A percentile compares a stretch with the other conserved stretches of the same genome.
Conservation (phyloP, 2,888 invertebrate genomes). For the Biston betularia region DNA sequence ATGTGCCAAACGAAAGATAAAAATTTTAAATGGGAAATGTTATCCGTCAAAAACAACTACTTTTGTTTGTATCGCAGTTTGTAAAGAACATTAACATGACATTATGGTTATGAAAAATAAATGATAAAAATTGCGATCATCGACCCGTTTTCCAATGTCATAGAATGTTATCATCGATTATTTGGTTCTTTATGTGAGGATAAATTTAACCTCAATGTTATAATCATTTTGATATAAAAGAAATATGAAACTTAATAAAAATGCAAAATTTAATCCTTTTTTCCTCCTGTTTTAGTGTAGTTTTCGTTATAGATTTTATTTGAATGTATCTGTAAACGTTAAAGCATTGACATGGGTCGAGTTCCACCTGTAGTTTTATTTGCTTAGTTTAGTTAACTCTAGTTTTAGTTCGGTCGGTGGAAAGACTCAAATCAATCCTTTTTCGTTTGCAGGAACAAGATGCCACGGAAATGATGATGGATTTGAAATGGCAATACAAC, state of each 20-base stretch:
- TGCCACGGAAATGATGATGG: slow-evolving; percentile 39
- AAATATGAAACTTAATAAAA: slow-evolving; percentile 1
- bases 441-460: slow-evolving; percentile 66
- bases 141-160: slow-evolving; percentile 1
- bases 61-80: not conserved
- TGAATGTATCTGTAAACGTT: slow-evolving; percentile 36
- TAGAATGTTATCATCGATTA: not conserved
- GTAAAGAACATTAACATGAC: not conserved
- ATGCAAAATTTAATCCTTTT: not conserved
- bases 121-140: not conserved
- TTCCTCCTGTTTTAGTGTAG: not conserved
- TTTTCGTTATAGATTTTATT: not conserved
- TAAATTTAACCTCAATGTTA: not conserved
- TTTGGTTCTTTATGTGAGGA: slow-evolving; percentile 12
- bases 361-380: slow-evolving; percentile 65
- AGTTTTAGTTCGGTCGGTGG: slow-evolving; percentile 63
- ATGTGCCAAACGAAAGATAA: not conserved
- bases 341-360: slow-evolving; percentile 77
- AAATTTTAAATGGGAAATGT: not conserved
- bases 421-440: slow-evolving; percentile 72
- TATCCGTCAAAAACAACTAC: not conserved
- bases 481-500: slow-evolving; percentile 22
- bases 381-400: slow-evolving; percentile 42
- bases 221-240: not conserved
- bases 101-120: not conserved